Evolutionary conservation across 2,888 invertebrate genomes (phyloP), one percentile per base, ranked within the genome.

Genomic region (Eupithecia insigniata): DNA sequence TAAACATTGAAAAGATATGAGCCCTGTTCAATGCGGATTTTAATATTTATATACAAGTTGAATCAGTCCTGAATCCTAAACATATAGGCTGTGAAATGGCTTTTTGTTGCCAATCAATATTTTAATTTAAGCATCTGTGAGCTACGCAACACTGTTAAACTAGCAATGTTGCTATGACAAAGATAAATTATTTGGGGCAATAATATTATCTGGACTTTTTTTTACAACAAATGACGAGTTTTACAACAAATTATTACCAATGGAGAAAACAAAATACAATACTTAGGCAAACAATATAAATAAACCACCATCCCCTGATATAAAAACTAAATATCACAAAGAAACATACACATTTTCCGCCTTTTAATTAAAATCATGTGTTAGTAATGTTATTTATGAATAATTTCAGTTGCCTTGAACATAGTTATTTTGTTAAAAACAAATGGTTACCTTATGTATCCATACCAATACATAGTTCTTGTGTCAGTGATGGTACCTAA

Each of bases 251-350:
- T n/a, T n/a, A 32, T n/a, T 32, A 10, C 61, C 18, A 32, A 18
- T 30, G 32, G 4, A 28, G 28, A 32, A 32, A 32, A 32, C 7
- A 1, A 16, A 12, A 14, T n/a, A 58, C 12, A 28, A 8, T 30
- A 60, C 26, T 30, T 5, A 30, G 16, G 7, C 16, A 60, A 22
- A 55, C 61, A 30, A 30, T 65, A 26, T 18, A 32, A 14, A 67
- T 32, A 61, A 61, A 60, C 58, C 1, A 26, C 16, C 26, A 32
- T 14, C 18, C 10, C 32, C 43, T 36, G 36, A 74, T 46, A 66
- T 67, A 39, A 67, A 55, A 70, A 67, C 78, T 65, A 76, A 77
- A 81, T 82, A 83, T 83, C 82, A 83, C 84, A 82, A 75, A 78
- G 77, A 78, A 77, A 79, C 74, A 81, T 81, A 81, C 68, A 75